These are phyloP conservation scores for Bolinopsis microptera DNA, from an alignment of 37 sponge, comb jelly and placozoan species.

Conservation along the genomic window DNA sequence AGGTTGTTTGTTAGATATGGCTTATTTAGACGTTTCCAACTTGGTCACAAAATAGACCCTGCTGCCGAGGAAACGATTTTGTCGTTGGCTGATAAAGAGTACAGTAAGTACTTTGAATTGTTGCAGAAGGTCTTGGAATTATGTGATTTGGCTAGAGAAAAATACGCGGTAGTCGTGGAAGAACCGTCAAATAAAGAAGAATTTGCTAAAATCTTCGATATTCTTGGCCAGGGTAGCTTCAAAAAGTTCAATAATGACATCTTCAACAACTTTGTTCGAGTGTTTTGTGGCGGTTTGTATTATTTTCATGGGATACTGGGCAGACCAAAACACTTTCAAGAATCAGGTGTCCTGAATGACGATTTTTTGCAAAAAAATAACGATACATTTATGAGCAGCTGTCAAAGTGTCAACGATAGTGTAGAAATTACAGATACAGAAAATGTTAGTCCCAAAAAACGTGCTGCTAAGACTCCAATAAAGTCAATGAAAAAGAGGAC, in stretches of 20 bases:
- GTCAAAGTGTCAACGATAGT: background rate
- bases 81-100: background rate
- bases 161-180: background rate
- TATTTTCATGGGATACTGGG: background rate
- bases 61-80: background rate
- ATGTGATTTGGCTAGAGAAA: background rate
- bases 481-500: background rate
- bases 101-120: background rate
- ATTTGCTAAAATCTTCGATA: background rate
- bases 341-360: background rate
- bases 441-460: background rate
- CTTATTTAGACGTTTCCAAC: background rate
- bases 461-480: background rate
- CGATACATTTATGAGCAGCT: background rate
- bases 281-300: background rate
- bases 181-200: background rate
- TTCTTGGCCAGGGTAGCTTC: background rate
- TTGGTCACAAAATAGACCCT: background rate
- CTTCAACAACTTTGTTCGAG: background rate
- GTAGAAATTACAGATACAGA: background rate
- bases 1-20: background rate
- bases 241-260: background rate
- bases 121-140: background rate
- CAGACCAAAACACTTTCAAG: background rate
- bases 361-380: background rate